Conservation (phyloP, 2,113 vertebrate species). For the Rhagologus leucostigma region DNA sequence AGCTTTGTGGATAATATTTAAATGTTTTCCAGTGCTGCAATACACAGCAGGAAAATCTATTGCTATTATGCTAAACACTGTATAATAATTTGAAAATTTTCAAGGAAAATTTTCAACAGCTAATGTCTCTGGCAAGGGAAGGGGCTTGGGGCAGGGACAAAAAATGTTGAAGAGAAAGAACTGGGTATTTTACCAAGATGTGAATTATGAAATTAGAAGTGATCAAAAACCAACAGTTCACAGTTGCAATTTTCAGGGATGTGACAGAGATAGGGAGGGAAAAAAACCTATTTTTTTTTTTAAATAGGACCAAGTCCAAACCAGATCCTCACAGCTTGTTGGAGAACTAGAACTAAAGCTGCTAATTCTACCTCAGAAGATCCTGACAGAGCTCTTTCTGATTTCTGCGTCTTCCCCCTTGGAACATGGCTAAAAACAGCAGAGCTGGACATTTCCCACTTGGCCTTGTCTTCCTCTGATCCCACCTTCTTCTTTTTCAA, state of each 20-base stretch:
- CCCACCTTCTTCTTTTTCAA: background rate
- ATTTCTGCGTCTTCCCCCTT: background rate
- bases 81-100: background rate
- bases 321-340: background rate
- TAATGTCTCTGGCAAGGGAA: background rate
- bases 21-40: slow-evolving; percentile 3
- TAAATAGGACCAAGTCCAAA: background rate
- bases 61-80: background rate
- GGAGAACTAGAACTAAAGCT: background rate
- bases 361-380: background rate
- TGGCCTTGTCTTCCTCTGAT: background rate
- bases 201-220: background rate
- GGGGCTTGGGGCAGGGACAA: background rate
- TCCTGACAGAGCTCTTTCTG: background rate
- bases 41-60: background rate
- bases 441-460: background rate
- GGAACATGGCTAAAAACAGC: background rate
- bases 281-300: background rate
- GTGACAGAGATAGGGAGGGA: background rate
- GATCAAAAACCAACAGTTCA: background rate
- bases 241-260: background rate
- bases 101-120: background rate
- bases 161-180: background rate
- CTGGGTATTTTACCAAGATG: background rate
- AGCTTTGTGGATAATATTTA: background rate